These are phyloP conservation scores for Chironomus riparius DNA, from an alignment of 2,888 invertebrate genomes.

Conservation along the genomic window DNA sequence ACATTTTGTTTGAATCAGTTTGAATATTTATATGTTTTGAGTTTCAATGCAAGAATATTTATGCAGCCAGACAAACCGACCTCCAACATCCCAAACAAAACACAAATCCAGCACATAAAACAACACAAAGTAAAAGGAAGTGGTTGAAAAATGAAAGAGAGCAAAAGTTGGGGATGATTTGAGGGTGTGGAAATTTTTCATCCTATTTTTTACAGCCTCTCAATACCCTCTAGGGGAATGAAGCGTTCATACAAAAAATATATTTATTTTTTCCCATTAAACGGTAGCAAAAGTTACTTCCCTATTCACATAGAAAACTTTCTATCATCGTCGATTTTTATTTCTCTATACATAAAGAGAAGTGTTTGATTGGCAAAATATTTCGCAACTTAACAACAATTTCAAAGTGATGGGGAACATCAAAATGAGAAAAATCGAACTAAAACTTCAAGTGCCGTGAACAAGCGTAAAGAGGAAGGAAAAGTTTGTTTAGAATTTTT, in stretches of 20 bases:
- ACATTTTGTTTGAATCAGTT: too few species aligned
- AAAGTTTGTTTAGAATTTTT: background rate
- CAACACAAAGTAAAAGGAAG: background rate
- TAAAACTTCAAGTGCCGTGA: background rate
- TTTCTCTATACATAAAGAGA: background rate
- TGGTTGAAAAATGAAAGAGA: background rate
- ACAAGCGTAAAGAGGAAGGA: background rate
- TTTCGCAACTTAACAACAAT: background rate
- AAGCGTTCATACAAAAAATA: background rate
- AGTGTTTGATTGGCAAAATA: conserved; percentile 24
- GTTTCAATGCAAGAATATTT: too few species aligned
- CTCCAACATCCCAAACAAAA: too few species aligned
- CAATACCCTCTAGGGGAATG: background rate
- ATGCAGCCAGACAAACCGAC: too few species aligned
- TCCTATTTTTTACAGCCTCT: background rate
- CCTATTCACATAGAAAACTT: background rate
- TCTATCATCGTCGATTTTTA: background rate
- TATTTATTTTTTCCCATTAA: background rate
- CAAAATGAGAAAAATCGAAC: too few species aligned
- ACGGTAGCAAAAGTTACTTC: conserved; percentile 1
- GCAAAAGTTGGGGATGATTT: background rate
- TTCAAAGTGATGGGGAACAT: background rate
- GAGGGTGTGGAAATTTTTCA: background rate
- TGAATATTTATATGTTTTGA: too few species aligned
- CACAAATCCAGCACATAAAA: background rate